A percentile compares a stretch with the other conserved stretches of the same genome.
phyloP scores from a whole-genome alignment of 1,140 invertebrate genomes.

The Bombyx mandarina region DNA sequence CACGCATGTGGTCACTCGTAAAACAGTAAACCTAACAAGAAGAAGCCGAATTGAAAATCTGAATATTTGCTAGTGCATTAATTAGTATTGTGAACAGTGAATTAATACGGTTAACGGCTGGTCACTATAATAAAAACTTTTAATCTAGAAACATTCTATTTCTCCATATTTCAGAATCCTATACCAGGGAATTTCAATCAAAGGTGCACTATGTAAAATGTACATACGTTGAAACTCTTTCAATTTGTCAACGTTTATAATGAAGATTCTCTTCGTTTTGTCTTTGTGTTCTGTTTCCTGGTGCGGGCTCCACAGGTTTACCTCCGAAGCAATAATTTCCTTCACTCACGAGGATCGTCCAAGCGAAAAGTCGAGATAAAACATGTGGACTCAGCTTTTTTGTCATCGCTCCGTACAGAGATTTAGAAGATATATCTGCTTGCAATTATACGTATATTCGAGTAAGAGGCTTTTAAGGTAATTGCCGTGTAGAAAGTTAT shows the following conservation, averaged over 20 bases:
- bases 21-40: too few species aligned
- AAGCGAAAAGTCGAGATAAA: slow-evolving; percentile 51
- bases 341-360: slow-evolving; percentile 34
- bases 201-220: too few species aligned
- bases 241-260: slow-evolving; percentile 16
- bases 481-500: too few species aligned
- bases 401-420: slow-evolving; percentile 7
- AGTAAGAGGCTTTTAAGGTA: too few species aligned
- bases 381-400: slow-evolving; percentile 44
- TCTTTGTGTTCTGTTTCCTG: slow-evolving; percentile 27
- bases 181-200: too few species aligned
- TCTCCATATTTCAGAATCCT: too few species aligned
- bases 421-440: too few species aligned
- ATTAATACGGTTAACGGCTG: background rate
- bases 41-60: too few species aligned
- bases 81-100: too few species aligned
- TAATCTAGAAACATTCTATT: background rate
- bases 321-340: slow-evolving; percentile 42
- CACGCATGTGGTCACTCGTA: too few species aligned
- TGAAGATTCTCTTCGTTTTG: slow-evolving; percentile 4
- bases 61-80: too few species aligned
- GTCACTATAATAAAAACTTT: background rate
- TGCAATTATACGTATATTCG: too few species aligned
- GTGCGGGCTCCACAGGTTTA: slow-evolving; percentile 36
- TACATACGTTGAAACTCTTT: background rate